Evolutionary conservation across 2,888 invertebrate genomes (phyloP), one percentile per base, ranked within the genome.

Genomic region (Salpingus planirostris): DNA sequence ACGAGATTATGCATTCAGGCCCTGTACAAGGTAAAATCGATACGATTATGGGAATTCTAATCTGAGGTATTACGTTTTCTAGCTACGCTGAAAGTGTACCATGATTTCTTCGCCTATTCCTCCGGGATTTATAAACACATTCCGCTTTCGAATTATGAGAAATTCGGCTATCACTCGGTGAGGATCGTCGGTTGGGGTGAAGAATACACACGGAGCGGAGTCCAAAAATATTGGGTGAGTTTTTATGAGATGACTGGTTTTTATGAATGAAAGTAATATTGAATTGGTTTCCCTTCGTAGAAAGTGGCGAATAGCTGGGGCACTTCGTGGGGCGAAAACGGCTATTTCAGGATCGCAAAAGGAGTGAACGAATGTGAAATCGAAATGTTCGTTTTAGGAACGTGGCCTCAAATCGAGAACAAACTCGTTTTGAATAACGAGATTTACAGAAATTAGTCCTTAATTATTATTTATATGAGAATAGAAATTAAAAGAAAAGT

Each of bases 251-350:
- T 8, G 8, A 18, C 8, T 18, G 18, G 8, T n/a, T n/a, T n/a
- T n/a, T n/a, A n/a, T n/a, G n/a, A n/a, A n/a, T n/a, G n/a, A n/a
- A n/a, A n/a, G n/a, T n/a, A n/a, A n/a, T n/a, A 18, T 18, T 18
- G 18, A 18, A 18, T 18, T 18, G 18, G 18, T 29, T n/a, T 35
- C 42, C 39, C 15, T 39, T 65, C 68, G 3, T 68, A 95, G 93
- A 71, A 87, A 55, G 89, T 84, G 23, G 89, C 89, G 26, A 96
- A 96, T 67, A 91, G 91, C 15, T 96, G 96, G 96, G 95, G 96
- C 5, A 54, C 64, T 0, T 68, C 77, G 46, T 96, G 95, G 95
- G 96, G 95, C 6, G 92, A 95, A 59, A 69, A 78, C 40, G 96
- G 96, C 1, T 84, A 78, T 58, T 95, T 96, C 77, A 76, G 81